Evolutionary conservation across 2,888 invertebrate genomes (phyloP).

Genomic region (Muschampia plurimacula): DNA sequence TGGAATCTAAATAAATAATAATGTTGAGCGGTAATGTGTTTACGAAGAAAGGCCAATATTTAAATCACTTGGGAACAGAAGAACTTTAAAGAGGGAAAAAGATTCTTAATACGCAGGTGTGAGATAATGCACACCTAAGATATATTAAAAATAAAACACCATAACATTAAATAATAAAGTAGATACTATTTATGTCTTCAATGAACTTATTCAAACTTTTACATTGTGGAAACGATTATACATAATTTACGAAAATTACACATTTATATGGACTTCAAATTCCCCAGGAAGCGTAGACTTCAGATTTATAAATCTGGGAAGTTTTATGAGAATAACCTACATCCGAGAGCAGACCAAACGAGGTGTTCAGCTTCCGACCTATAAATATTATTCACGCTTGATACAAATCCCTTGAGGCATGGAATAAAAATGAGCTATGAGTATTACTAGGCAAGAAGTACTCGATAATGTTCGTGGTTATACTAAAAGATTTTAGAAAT

Average conservation of each 20-base stretch:
- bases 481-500: neutral
- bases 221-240: neutral
- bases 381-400: conserved; percentile 67
- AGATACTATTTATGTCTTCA: too few species aligned
- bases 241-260: neutral
- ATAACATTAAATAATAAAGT: too few species aligned
- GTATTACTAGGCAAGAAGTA: conserved; percentile 5
- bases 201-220: neutral
- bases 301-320: conserved; percentile 20
- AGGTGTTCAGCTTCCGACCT: conserved; percentile 61
- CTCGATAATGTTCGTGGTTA: neutral
- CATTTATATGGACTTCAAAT: neutral
- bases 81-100: too few species aligned
- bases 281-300: neutral
- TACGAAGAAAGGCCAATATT: too few species aligned
- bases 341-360: conserved; percentile 46
- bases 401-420: conserved; percentile 45
- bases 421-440: conserved; percentile 14
- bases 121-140: too few species aligned
- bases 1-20: conserved; percentile 5
- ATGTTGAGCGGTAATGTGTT: neutral
- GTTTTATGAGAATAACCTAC: conserved; percentile 15
- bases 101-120: too few species aligned
- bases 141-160: too few species aligned
- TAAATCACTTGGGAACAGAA: too few species aligned